Evolutionary conservation across 1,140 invertebrate genomes (phyloP), one percentile per base, ranked within the genome.

Genomic region (Eriocheir sinensis): DNA sequence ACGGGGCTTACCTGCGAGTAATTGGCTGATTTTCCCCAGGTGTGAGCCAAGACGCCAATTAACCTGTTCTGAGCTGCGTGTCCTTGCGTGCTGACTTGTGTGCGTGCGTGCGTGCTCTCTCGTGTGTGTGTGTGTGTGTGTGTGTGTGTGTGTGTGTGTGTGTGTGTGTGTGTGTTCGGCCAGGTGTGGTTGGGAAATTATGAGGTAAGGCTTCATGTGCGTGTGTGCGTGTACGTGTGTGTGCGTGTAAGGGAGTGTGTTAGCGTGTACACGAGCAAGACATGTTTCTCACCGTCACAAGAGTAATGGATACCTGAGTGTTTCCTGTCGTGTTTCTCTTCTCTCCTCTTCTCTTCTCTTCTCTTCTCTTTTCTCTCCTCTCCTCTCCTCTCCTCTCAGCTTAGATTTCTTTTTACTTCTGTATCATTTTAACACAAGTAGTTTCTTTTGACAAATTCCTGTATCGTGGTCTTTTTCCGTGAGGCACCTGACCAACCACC

Each of bases 41-140:
- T 72, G 60, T 72, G 60, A 72, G 60, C 60, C 21, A 72, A n/a
- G 60, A 21, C 60, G 12, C n/a, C 60, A 2, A 72, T 72, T 72
- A 72, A 72, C 4, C 60, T 72, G 60, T 72, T 72, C 60, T 72
- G 27, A n/a, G 60, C 34, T 38, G 34, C 27, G 83, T 86, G 83
- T 86, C 34, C 40, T 36, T 36, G 30, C 40, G 83, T 38, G 83
- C 2, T 36, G 34, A 41, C 17, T 27, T 86, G 83, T 86, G 83
- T 30, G 83, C 36, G 83, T 86, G 83, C 40, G 83, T 72, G 60
- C n/a, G n/a, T n/a, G n/a, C n/a, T n/a, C n/a, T n/a, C n/a, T n/a
- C n/a, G n/a, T n/a, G n/a, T n/a, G n/a, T n/a, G 60, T 72, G 60
- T 72, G 60, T 86, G 30, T 32, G 80, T n/a, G 80, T 81, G 83